Evolutionary conservation across 2,113 vertebrate species (phyloP).

Genomic region (Scolopax mira): DNA sequence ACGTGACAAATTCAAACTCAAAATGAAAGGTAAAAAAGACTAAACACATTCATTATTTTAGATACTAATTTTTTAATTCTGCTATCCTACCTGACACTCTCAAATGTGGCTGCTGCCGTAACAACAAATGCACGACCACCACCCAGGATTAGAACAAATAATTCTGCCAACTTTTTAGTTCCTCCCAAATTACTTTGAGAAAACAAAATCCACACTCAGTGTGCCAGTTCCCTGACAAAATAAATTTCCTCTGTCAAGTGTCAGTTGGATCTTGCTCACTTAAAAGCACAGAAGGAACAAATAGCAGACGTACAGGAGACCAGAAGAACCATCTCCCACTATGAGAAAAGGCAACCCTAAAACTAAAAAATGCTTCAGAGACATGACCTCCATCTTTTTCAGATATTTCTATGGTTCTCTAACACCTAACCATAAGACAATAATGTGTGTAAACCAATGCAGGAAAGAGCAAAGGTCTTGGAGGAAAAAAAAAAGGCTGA

Average conservation of each 20-base stretch:
- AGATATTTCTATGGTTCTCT: not conserved
- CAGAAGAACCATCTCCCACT: not conserved
- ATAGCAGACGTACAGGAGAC: not conserved
- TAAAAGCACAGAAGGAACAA: not conserved
- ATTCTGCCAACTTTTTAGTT: not conserved
- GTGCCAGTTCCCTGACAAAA: not conserved
- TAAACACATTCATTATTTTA: too few species aligned
- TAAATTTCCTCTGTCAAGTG: not conserved
- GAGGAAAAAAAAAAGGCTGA: not conserved
- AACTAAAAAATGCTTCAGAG: not conserved
- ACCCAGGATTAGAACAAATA: not conserved
- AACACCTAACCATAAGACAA: not conserved
- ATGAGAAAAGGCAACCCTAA: not conserved
- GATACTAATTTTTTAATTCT: too few species aligned
- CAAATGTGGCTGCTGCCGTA: not conserved
- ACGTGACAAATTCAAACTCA: not conserved
- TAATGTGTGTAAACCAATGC: not conserved
- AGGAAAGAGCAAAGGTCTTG: not conserved
- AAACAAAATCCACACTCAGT: not conserved
- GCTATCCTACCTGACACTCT: too few species aligned
- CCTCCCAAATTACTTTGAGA: not conserved
- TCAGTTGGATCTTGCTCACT: not conserved
- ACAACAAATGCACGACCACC: fast-evolving
- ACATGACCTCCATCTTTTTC: not conserved
- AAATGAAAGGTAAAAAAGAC: not conserved